A percentile compares a stretch with the other conserved stretches of the same genome.
These are phyloP conservation scores for Cheumatopsyche charites DNA, from an alignment of 1,140 invertebrate species.

Conservation along the genomic window DNA sequence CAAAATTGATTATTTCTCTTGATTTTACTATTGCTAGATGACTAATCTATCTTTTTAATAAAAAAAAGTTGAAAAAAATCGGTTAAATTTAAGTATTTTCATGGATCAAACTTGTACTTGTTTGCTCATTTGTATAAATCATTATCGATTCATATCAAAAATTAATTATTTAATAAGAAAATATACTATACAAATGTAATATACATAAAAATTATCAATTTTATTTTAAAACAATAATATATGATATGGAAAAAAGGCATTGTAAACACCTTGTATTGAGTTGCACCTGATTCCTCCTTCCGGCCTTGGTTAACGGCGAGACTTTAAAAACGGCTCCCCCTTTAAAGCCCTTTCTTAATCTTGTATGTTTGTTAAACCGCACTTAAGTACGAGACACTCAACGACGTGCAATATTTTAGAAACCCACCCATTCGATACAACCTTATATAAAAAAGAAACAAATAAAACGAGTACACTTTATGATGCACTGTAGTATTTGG, in stretches of 20 bases:
- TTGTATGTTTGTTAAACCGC: conserved; percentile 19
- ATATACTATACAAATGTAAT: too few species aligned
- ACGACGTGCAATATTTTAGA: too few species aligned
- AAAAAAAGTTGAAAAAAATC: not conserved
- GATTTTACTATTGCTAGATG: not conserved
- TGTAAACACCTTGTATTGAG: not conserved
- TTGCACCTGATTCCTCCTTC: conserved; percentile 37
- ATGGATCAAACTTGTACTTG: not conserved
- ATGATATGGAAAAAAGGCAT: not conserved
- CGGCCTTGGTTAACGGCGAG: conserved; percentile 15
- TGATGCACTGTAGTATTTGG: not conserved
- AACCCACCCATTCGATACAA: too few species aligned
- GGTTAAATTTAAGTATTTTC: not conserved
- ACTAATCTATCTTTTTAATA: too few species aligned
- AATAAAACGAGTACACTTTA: not conserved
- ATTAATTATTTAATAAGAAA: too few species aligned
- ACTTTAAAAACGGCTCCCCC: conserved; percentile 11
- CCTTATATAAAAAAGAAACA: too few species aligned
- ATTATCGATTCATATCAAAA: too few species aligned
- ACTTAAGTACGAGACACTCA: conserved; percentile 7
- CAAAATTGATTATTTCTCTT: not conserved
- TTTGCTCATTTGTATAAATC: too few species aligned
- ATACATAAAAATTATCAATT: not conserved
- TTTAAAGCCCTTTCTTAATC: conserved; percentile 20
- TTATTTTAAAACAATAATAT: not conserved